phyloP scores from a whole-genome alignment of 2,888 invertebrate genomes.

The Metallyticus violacea region DNA sequence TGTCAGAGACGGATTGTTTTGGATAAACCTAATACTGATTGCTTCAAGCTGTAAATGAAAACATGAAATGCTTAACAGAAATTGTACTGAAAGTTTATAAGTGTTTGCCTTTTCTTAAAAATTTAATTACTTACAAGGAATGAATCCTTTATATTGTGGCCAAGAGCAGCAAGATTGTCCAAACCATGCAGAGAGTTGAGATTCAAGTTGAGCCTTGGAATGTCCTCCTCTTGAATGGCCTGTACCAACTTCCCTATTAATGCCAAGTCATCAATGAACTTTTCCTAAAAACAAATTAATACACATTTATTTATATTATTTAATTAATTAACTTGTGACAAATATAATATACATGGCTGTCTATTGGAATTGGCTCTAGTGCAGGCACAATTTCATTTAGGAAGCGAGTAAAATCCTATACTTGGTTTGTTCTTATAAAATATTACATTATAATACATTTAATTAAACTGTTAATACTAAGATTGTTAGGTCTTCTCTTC shows the following conservation, averaged over 20 bases:
- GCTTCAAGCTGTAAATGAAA: not conserved
- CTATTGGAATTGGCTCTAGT: too few species aligned
- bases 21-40: not conserved
- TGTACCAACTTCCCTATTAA: constrained; percentile 20
- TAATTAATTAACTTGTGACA: too few species aligned
- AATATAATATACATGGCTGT: too few species aligned
- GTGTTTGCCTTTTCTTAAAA: not conserved
- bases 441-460: too few species aligned
- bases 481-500: too few species aligned
- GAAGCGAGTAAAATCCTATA: too few species aligned
- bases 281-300: constrained; percentile 4
- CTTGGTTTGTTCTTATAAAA: too few species aligned
- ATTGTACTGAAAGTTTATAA: not conserved
- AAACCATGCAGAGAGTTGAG: not conserved
- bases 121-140: constrained; percentile 7
- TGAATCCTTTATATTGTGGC: not conserved
- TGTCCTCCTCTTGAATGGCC: constrained; percentile 14
- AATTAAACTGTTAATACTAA: too few species aligned
- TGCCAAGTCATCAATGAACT: constrained; percentile 3
- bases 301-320: too few species aligned
- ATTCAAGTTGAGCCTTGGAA: constrained; percentile 7
- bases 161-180: constrained; percentile 9
- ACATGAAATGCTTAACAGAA: too few species aligned
- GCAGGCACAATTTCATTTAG: too few species aligned
- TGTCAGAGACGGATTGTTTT: not conserved